These are phyloP conservation scores for Gopherus evgoodei DNA, from an alignment of 2,113 vertebrate genomes.

Conservation along the genomic window DNA sequence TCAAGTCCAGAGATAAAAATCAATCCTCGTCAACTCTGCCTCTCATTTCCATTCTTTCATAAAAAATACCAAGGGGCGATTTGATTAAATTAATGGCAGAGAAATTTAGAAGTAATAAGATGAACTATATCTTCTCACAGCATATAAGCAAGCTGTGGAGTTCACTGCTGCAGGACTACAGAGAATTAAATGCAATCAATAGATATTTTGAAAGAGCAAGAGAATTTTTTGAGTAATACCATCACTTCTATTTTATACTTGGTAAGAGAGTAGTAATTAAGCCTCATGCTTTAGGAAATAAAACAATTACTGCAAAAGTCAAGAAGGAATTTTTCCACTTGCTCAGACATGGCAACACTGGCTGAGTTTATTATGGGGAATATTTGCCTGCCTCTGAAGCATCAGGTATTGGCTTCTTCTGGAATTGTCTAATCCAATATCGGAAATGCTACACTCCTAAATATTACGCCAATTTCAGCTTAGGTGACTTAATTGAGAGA, in stretches of 20 bases:
- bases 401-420: neutral
- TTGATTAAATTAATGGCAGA: neutral
- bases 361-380: neutral
- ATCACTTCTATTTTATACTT: neutral
- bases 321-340: neutral
- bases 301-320: neutral
- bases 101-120: neutral
- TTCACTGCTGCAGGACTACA: neutral
- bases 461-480: neutral
- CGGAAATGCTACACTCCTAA: slow-evolving; percentile 1
- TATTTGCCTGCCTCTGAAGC: neutral
- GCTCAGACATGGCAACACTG: neutral
- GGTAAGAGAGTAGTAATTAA: neutral
- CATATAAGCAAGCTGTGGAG: neutral
- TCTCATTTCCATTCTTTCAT: neutral
- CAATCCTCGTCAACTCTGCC: neutral
- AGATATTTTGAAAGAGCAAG: neutral
- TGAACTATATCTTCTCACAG: neutral
- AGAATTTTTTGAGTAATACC: neutral
- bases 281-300: neutral
- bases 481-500: neutral
- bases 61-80: neutral
- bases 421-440: neutral
- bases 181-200: neutral
- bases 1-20: neutral